Evolutionary conservation across 2,113 vertebrate genomes (phyloP).

Genomic region (Herpetotheres cachinnans): DNA sequence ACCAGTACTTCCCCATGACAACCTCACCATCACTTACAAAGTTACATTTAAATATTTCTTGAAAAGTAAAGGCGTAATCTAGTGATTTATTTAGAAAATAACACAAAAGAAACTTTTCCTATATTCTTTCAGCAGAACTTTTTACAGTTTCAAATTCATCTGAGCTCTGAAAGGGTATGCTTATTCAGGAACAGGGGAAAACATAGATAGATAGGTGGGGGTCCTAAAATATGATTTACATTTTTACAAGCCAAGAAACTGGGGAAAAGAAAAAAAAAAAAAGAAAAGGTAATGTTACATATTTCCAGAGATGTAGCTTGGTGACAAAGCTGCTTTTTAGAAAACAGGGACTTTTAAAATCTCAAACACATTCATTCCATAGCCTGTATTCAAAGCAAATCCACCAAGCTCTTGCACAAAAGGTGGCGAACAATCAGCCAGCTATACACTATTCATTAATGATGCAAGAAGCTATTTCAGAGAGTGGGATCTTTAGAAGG

Average conservation of each 20-base stretch:
- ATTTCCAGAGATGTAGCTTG: background rate
- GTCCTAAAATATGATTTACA: background rate
- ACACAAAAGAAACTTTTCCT: background rate
- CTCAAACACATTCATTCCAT: background rate
- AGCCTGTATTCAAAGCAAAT: background rate
- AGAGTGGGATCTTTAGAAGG: background rate
- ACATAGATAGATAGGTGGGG: background rate
- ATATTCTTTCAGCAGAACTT: background rate
- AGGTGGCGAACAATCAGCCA: background rate
- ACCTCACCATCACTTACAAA: background rate
- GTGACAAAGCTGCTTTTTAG: background rate
- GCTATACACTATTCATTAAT: background rate
- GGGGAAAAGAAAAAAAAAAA: no score
- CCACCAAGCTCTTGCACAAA: background rate
- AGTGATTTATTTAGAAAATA: background rate
- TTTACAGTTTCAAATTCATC: background rate
- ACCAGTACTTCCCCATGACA: background rate
- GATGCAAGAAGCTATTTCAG: conserved; percentile 1
- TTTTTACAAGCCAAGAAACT: background rate
- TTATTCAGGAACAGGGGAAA: background rate
- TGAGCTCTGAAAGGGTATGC: background rate
- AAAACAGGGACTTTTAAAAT: background rate
- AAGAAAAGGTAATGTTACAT: background rate
- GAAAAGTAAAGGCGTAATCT: background rate
- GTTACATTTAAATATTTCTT: background rate